Base-by-base conservation (phyloP, 2,888 invertebrate genomes). In the Aethes cnicana region DNA sequence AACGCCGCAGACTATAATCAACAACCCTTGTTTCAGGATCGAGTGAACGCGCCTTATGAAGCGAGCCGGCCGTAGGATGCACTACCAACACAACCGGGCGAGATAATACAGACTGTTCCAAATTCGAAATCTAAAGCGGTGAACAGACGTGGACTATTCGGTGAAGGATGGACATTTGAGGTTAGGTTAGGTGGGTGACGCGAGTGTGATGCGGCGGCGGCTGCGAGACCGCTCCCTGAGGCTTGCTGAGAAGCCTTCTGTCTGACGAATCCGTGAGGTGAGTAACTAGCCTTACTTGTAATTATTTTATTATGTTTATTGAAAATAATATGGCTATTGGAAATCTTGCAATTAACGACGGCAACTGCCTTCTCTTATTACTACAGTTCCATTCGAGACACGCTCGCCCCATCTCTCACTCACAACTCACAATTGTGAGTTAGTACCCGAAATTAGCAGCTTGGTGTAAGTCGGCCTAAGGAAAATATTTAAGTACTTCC, bases 261-360 rank as follows among this genome's bases (percentile, higher is more conserved):
- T 88, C 85, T 88, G 88, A 88, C 88, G 83, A 86, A 81, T 72
- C 80, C 74, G 73, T 72, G 74, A 85, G 88, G 88, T 88, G 74
- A 80, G 81, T 26, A 6, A n/a, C 6, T 4, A 4, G 16, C n/a
- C 3, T n/a, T 3, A 3, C 2, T 23, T 23, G 8, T 23, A 2
- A 23, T 3, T 23, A 2, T 8, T 7, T n/a, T n/a, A n/a, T n/a
- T n/a, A n/a, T n/a, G n/a, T n/a, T n/a, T n/a, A n/a, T n/a, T n/a
- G n/a, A n/a, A n/a, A n/a, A n/a, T n/a, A n/a, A n/a, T n/a, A n/a
- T n/a, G n/a, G n/a, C n/a, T n/a, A n/a, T n/a, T n/a, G n/a, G n/a
- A n/a, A n/a, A n/a, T n/a, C n/a, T n/a, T n/a, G n/a, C n/a, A n/a
- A n/a, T n/a, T n/a, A n/a, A n/a, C n/a, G n/a, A n/a, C n/a, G n/a